These are phyloP conservation scores for Polydesmus complanatus DNA, from an alignment of 2,888 invertebrate species.

Conservation along the genomic window DNA sequence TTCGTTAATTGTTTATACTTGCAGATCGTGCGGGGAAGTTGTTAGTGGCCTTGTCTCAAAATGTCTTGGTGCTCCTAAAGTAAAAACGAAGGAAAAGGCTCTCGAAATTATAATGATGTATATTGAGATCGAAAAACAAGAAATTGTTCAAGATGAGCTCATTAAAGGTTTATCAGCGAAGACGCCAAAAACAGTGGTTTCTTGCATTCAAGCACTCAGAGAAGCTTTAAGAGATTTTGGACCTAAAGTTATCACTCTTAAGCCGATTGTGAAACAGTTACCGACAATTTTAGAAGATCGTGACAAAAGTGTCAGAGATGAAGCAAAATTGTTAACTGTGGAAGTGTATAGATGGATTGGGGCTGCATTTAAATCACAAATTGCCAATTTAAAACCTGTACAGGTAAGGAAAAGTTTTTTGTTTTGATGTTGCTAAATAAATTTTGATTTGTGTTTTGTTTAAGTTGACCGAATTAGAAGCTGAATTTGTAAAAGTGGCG, in stretches of 20 bases:
- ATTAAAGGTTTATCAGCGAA: constrained; percentile 88
- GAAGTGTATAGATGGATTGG: constrained; percentile 90
- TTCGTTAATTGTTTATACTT: constrained; percentile 16
- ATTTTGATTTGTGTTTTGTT: constrained; percentile 11
- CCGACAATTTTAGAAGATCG: constrained; percentile 72
- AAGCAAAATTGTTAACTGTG: constrained; percentile 75
- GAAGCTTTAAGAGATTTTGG: constrained; percentile 78
- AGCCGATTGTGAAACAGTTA: constrained; percentile 76
- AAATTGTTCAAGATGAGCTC: constrained; percentile 74
- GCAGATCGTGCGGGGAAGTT: constrained; percentile 69
- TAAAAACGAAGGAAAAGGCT: constrained; percentile 81
- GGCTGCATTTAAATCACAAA: constrained; percentile 64
- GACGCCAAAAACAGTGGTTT: constrained; percentile 86
- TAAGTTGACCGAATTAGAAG: constrained; percentile 67
- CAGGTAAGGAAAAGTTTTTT: constrained; percentile 37
- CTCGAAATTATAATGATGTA: constrained; percentile 82
- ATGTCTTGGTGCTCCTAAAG: constrained; percentile 79
- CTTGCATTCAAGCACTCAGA: constrained; percentile 60
- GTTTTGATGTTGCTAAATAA: not conserved
- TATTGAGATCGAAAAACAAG: constrained; percentile 89
- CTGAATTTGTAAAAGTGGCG: constrained; percentile 63
- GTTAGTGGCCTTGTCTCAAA: constrained; percentile 76
- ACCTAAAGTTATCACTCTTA: constrained; percentile 73
- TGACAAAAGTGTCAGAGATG: constrained; percentile 82
- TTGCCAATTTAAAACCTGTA: constrained; percentile 72